Conservation (phyloP, 1,140 invertebrate species). For the Drosophila punjabiensis region DNA sequence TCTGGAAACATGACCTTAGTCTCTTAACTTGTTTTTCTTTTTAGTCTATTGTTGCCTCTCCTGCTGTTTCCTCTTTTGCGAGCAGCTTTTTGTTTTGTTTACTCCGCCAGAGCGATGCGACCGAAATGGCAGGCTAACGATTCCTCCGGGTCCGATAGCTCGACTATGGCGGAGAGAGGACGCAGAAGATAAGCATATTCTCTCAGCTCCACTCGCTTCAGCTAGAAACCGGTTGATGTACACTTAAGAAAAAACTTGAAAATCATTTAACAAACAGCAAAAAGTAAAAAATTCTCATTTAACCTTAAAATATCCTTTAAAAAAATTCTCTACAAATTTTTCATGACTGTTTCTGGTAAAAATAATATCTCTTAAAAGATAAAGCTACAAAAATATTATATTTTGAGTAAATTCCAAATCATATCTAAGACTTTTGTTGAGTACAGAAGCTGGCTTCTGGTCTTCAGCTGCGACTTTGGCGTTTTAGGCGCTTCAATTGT, state of each 20-base stretch:
- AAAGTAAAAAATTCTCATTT: not conserved
- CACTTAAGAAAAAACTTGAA: not conserved
- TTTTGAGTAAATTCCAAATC: not conserved
- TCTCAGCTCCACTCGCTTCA: constrained; percentile 16
- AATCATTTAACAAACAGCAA: not conserved
- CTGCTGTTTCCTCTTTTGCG: constrained; percentile 31
- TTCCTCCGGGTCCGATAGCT: constrained; percentile 75
- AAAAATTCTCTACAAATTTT: not conserved
- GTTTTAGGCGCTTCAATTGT: constrained; percentile 81
- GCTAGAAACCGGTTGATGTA: constrained; percentile 14
- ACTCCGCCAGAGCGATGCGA: constrained; percentile 58
- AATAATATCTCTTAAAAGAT: not conserved
- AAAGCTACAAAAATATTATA: not conserved
- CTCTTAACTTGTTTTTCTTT: constrained; percentile 17
- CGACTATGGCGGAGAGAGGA: constrained; percentile 24
- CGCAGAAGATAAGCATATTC: constrained; percentile 59
- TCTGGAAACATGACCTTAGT: not conserved
- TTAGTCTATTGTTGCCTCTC: constrained; percentile 69
- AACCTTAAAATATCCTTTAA: not conserved
- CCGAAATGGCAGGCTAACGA: constrained; percentile 79
- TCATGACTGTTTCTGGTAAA: not conserved
- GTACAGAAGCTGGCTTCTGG: constrained; percentile 16
- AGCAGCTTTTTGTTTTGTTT: constrained; percentile 66
- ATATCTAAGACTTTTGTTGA: not conserved
- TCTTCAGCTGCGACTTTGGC: constrained; percentile 33